phyloP scores from a whole-genome alignment of 2,888 invertebrate species.

The Ophion ventricosus region DNA sequence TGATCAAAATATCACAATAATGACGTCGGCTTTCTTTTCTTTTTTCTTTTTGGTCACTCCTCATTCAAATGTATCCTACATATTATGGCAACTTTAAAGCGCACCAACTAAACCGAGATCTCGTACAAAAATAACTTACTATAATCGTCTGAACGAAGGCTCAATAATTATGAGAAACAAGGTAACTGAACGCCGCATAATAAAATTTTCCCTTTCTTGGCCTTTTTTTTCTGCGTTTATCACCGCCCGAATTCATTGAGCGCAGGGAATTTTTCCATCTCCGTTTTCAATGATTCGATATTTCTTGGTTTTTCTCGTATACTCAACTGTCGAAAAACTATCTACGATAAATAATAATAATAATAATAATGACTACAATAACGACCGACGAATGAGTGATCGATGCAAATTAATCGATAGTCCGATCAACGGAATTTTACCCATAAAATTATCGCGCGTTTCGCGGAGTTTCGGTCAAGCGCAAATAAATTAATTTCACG shows the following conservation, averaged over 20 bases:
- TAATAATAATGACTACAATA: slow-evolving; percentile 27
- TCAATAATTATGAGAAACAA: slow-evolving; percentile 37
- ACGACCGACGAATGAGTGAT: slow-evolving; percentile 52
- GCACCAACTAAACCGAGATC: slow-evolving; percentile 74
- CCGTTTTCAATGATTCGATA: background rate
- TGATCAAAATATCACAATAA: slow-evolving; percentile 75
- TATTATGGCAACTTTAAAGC: slow-evolving; percentile 75
- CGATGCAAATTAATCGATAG: slow-evolving; percentile 57
- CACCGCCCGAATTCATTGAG: background rate
- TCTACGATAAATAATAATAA: slow-evolving; percentile 38
- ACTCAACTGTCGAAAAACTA: slow-evolving; percentile 31
- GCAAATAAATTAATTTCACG: slow-evolving; percentile 22
- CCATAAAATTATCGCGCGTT: slow-evolving; percentile 48
- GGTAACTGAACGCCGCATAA: slow-evolving; percentile 48
- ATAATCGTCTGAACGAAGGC: slow-evolving; percentile 51
- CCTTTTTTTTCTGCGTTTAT: background rate
- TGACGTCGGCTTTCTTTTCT: slow-evolving; percentile 53
- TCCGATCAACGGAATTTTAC: slow-evolving; percentile 64
- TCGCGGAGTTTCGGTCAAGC: slow-evolving; percentile 51
- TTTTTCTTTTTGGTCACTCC: too few species aligned
- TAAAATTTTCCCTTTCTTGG: too few species aligned
- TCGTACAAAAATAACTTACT: slow-evolving; percentile 77
- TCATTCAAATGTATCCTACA: slow-evolving; percentile 38
- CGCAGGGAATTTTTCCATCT: background rate
- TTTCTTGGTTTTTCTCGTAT: slow-evolving; percentile 6